A percentile compares a stretch with the other conserved stretches of the same genome.
These are phyloP conservation scores for Cataglyphis hispanica DNA, from an alignment of 1,140 invertebrate genomes.

Conservation along the genomic window DNA sequence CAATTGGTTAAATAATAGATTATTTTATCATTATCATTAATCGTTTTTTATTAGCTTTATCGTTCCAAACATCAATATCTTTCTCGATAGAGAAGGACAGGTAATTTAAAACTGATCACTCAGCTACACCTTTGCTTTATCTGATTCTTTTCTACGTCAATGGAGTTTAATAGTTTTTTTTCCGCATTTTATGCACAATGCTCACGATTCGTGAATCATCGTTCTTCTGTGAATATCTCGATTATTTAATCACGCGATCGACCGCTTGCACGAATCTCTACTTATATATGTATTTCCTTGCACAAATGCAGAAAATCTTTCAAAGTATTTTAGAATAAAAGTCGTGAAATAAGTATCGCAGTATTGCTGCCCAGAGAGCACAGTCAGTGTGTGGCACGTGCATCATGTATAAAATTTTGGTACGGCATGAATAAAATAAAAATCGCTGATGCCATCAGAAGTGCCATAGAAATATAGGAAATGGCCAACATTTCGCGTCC, in stretches of 20 bases:
- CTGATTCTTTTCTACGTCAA: slow-evolving; percentile 49
- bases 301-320: not conserved
- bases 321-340: slow-evolving; percentile 8
- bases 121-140: not conserved
- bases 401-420: not conserved
- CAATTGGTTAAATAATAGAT: not conserved
- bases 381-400: not conserved
- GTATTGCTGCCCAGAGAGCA: not conserved
- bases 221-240: slow-evolving; percentile 2
- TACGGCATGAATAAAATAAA: slow-evolving; percentile 14
- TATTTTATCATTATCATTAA: not conserved
- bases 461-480: not conserved
- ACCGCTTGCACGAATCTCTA: slow-evolving; percentile 3
- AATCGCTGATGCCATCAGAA: slow-evolving; percentile 9
- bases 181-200: slow-evolving; percentile 23
- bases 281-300: not conserved
- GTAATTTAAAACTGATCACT: slow-evolving; percentile 11
- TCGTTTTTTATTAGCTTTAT: slow-evolving; percentile 19
- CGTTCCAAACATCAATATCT: slow-evolving; percentile 23
- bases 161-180: slow-evolving; percentile 61
- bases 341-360: not conserved
- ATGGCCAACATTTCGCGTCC: not conserved
- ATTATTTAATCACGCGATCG: slow-evolving; percentile 25
- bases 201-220: slow-evolving; percentile 34
- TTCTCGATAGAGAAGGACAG: not conserved